Conservation (phyloP, 1,140 invertebrate species). For the Drosophila chauvacae region DNA sequence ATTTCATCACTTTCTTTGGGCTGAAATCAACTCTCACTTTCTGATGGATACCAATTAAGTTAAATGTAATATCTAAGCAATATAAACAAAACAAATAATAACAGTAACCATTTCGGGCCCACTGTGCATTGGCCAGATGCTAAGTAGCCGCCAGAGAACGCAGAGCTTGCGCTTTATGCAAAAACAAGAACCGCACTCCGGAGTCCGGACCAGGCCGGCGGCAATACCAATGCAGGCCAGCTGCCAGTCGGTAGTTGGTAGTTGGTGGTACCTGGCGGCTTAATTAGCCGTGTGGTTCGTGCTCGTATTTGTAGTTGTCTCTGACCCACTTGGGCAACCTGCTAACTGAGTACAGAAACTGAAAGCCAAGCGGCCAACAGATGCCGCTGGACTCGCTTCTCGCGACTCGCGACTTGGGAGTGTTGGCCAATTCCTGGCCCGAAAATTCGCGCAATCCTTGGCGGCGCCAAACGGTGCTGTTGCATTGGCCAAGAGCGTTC, state of each 20-base stretch:
- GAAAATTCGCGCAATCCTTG: conserved; percentile 35
- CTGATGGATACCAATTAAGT: neutral
- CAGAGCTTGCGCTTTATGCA: conserved; percentile 5
- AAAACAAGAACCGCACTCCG: conserved; percentile 31
- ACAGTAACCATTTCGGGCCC: neutral
- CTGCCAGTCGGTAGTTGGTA: neutral
- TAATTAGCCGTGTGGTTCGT: conserved; percentile 38
- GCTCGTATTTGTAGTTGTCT: conserved; percentile 34
- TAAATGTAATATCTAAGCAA: neutral
- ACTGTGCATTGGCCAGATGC: conserved; percentile 9
- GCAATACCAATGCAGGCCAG: conserved; percentile 7
- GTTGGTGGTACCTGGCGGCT: conserved; percentile 17
- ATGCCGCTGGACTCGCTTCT: neutral
- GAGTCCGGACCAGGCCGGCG: conserved; percentile 14
- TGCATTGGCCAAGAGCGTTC: conserved; percentile 40
- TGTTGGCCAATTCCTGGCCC: conserved; percentile 43
- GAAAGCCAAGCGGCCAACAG: conserved; percentile 1
- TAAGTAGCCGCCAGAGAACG: conserved; percentile 5
- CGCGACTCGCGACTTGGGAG: neutral
- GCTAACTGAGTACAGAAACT: conserved; percentile 8
- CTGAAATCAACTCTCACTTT: neutral
- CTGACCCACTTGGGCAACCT: conserved; percentile 44
- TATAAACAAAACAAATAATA: too few species aligned
- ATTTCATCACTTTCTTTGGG: too few species aligned
- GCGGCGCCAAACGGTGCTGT: neutral